Conservation (phyloP, 2,113 vertebrate species). For the Butorides virescens region DNA sequence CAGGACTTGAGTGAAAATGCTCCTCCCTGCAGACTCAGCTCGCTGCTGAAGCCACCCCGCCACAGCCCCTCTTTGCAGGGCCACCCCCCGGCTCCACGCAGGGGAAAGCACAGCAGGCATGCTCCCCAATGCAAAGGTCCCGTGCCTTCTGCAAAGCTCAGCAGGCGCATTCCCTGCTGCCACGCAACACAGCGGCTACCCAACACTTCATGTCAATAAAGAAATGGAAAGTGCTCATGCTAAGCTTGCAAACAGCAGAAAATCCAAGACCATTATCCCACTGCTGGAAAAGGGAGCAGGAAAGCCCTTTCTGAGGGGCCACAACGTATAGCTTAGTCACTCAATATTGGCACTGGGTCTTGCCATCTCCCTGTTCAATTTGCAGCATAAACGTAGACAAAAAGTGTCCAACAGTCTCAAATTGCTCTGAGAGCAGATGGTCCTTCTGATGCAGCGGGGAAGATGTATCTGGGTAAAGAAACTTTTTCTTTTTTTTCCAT, state of each 20-base stretch:
- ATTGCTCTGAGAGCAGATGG: background rate
- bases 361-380: background rate
- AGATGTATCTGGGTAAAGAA: background rate
- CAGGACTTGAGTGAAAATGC: accelerated
- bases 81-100: accelerated
- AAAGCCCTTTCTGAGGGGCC: background rate
- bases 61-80: background rate
- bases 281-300: background rate
- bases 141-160: background rate
- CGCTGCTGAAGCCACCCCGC: background rate
- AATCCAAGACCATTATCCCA: background rate
- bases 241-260: background rate
- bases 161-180: background rate
- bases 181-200: background rate
- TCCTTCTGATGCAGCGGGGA: background rate
- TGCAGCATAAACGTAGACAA: background rate
- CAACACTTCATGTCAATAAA: accelerated
- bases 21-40: background rate
- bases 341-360: background rate
- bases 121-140: background rate
- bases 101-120: accelerated
- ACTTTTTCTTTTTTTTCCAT: background rate
- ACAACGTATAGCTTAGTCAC: background rate
- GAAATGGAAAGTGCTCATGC: background rate
- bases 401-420: background rate